phyloP scores from a whole-genome alignment of 23 tunicate species.

The Trididemnum clinides region DNA sequence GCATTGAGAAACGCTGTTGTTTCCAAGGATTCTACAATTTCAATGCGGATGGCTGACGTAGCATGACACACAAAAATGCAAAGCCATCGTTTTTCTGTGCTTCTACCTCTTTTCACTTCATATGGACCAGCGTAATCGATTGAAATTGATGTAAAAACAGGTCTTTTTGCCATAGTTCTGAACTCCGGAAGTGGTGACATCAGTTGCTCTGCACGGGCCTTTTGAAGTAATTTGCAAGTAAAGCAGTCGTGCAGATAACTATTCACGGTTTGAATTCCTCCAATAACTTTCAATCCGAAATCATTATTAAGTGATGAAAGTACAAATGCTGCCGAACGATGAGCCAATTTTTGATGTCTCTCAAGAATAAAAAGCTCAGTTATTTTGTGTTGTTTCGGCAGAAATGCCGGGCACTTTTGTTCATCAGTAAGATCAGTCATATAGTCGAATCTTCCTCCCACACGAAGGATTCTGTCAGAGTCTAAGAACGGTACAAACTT shows the following conservation, averaged over 20 bases:
- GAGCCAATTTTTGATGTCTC: background rate
- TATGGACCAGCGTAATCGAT: conserved; percentile 12
- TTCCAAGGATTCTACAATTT: background rate
- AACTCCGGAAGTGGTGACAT: conserved; percentile 10
- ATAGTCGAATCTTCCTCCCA: background rate
- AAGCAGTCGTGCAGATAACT: background rate
- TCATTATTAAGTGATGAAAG: background rate
- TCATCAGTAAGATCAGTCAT: background rate
- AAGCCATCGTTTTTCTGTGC: background rate
- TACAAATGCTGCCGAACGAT: conserved; percentile 6
- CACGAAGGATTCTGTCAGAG: background rate
- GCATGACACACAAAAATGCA: background rate
- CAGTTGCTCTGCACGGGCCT: background rate
- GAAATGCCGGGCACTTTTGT: background rate
- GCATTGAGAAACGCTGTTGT: background rate
- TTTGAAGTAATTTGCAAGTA: background rate
- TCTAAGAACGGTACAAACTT: background rate
- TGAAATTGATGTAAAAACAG: background rate
- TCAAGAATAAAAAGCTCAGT: background rate
- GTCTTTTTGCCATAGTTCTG: background rate
- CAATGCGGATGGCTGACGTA: background rate
- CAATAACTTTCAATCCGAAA: background rate
- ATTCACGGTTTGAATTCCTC: background rate
- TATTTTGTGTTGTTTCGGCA: background rate
- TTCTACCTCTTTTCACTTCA: background rate